Base-by-base conservation (phyloP, 1,140 invertebrate species). In the Apis laboriosa region DNA sequence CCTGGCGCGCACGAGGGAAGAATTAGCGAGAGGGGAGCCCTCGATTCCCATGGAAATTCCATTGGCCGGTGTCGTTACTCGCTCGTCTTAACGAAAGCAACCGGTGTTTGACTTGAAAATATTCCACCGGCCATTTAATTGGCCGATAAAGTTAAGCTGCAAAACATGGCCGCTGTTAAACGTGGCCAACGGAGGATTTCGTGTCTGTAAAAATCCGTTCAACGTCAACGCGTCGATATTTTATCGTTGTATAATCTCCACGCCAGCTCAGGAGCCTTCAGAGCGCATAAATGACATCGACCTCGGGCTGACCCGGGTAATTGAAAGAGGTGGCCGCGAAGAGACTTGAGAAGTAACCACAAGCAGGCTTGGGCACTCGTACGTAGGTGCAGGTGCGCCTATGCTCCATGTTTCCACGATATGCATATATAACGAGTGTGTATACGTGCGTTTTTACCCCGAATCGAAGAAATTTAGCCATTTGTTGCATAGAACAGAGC, bases 321-420 rank as follows among this genome's bases (percentile, higher is more conserved):
- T 86, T 86, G 85, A 86, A 86, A 81, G 83, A 84, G 83, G 51
- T 81, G 77, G 78, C 68, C 77, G 51, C 72, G 77, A 81, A 84
- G 55, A 15, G 76, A 71, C 63, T 63, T 17, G 49, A 75, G 74
- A 63, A 75, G 67, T 68, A 73, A 86, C 82, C 84, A 77, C 84
- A 79, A 84, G 58, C 53, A 21, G 34, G 49, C 53, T 55, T 55
- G 28, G n/a, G 15, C 34, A 43, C 75, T 66, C 49, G 49, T 74
- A 83, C 75, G 75, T 83, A 85, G 80, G 74, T 56, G 74, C 84
- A 82, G 24, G 60, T 72, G 72, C 67, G 66, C 51, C 28, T 28
- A 9, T 55, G 55, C 21, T 58, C 34, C 34, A 43, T 60, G 13
- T 17, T 19, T 43, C 17, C 74, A 49, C 24, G 34, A 13, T 34